Evolutionary conservation across 2,888 invertebrate species (phyloP).

Genomic region (Ochropleura leucogaster): DNA sequence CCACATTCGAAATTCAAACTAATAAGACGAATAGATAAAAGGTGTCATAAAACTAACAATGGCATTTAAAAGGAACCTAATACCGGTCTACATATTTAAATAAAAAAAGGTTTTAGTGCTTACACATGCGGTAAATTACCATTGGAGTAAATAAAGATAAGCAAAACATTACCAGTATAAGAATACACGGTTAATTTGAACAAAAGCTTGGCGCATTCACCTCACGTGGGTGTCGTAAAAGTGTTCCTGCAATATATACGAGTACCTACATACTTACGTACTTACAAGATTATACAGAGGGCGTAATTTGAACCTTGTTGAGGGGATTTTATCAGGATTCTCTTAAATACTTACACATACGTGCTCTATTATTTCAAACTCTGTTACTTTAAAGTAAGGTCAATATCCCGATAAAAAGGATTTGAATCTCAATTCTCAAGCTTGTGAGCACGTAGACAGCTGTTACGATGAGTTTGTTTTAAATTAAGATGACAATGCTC

Average conservation of each 20-base stretch:
- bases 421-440: neutral
- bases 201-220: slow-evolving; percentile 59
- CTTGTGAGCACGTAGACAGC: neutral
- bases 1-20: slow-evolving; percentile 14
- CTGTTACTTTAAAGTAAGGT: slow-evolving; percentile 2
- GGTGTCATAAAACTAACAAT: neutral
- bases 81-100: neutral
- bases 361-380: slow-evolving; percentile 2
- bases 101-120: slow-evolving; percentile 4
- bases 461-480: slow-evolving; percentile 8
- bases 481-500: slow-evolving; percentile 22
- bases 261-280: slow-evolving; percentile 2
- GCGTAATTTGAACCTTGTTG: slow-evolving; percentile 36
- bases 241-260: slow-evolving; percentile 30
- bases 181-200: slow-evolving; percentile 55
- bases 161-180: slow-evolving; percentile 48
- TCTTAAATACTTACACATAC: slow-evolving; percentile 14
- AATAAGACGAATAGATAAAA: neutral
- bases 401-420: neutral
- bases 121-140: slow-evolving; percentile 4
- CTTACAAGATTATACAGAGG: slow-evolving; percentile 14
- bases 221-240: slow-evolving; percentile 59
- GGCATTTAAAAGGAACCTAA: neutral
- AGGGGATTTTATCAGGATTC: slow-evolving; percentile 41
- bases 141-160: slow-evolving; percentile 46